A percentile compares a stretch with the other conserved stretches of the same genome.
Evolutionary conservation across 35 echinoderm and acorn worm genomes (phyloP).

Genomic region (Chiridota heheva): DNA sequence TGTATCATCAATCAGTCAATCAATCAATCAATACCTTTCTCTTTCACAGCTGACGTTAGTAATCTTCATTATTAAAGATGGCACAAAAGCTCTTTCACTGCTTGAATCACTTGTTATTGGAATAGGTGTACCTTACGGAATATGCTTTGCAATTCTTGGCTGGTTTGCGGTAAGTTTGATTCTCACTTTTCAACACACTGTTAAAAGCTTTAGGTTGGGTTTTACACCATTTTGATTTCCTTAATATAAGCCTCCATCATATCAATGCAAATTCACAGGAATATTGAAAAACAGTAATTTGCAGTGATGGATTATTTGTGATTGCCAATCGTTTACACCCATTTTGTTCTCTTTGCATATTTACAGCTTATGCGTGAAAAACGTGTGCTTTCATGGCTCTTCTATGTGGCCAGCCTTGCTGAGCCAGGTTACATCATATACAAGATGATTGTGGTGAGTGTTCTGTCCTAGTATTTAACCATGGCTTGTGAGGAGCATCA

Average conservation of each 20-base stretch:
- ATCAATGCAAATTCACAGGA: background rate
- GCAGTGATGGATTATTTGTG: too few species aligned
- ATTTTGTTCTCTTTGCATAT: background rate
- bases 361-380: constrained; percentile 65
- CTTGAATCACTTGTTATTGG: constrained; percentile 52
- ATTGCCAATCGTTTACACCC: too few species aligned
- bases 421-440: constrained; percentile 89
- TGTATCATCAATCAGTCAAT: too few species aligned
- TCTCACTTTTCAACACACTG: background rate
- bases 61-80: constrained; percentile 58
- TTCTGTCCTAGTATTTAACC: background rate
- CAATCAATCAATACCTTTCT: too few species aligned
- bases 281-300: too few species aligned
- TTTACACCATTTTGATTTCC: background rate
- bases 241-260: background rate
- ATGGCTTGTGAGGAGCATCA: too few species aligned
- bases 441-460: constrained; percentile 82
- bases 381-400: constrained; percentile 26
- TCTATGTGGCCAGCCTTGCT: constrained; percentile 51
- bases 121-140: constrained; percentile 52
- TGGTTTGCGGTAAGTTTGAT: constrained; percentile 59
- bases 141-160: constrained; percentile 46
- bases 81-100: background rate
- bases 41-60: constrained; percentile 70
- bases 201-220: background rate